Evolutionary conservation across 2,113 vertebrate genomes (phyloP), one percentile per base, ranked within the genome.

Genomic region (Hyperopisus bebe): DNA sequence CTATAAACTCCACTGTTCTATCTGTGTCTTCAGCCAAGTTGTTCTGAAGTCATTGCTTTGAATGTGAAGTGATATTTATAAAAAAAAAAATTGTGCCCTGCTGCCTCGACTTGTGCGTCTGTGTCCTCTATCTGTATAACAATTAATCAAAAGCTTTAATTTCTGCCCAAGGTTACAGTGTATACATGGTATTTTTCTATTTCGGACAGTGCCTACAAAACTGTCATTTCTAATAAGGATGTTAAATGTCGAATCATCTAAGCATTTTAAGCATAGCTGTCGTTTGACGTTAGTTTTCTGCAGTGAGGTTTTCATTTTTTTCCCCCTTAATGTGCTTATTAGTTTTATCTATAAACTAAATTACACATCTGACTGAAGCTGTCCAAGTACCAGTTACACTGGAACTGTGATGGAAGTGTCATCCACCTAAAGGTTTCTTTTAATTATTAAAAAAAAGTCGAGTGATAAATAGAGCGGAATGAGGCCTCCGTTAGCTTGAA

Each of bases 151-250:
- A 80, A 42, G 74, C 74, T 80, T 80, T 80, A 42, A 86, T 70
- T 74, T 50, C 66, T 70, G 62, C 51, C 42, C 9, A 70, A 42
- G 84, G 44, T 90, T 87, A 55, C 89, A 85, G 42, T 84, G 50
- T 42, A 83, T 27, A 27, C 24, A 19, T 55, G 8, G 62, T 50
- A 48, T 62, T 90, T 86, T 74, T 70, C 58, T 90, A 58, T 90
- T 39, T 70, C 46, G 4, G 66, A 66, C 58, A 24, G 82, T 90
- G 89, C 83, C 89, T 90, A 74, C 47, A 42, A 86, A 27, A n/a
- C 55, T 90, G 84, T 84, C 74, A 39, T 48, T 89, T 89, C 53
- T 85, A 62, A 89, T 66, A 58, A 35, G 15, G 66, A 88, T 88
- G n/a, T 77, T 48, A 50, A 74, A n/a, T 50, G 44, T 80, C 15